Base-by-base conservation (phyloP, 2,113 vertebrate genomes). In the Pimephales promelas region DNA sequence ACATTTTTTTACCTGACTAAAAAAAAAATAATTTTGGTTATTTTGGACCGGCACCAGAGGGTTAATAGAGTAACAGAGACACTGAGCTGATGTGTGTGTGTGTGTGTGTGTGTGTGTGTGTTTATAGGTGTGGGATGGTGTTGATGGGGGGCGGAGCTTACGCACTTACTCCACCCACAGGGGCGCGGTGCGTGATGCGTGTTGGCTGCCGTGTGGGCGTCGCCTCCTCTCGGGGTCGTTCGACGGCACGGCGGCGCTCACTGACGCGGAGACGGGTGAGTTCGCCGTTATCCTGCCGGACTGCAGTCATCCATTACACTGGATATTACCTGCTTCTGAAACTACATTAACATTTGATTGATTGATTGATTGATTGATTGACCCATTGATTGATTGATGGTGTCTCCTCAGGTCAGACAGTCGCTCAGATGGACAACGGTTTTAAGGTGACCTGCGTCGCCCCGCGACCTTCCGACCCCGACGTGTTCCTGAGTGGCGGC, bases 151-250 rank as follows among this genome's bases (percentile, higher is more conserved):
- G 11, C 90, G 90, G 83, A 97, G 96, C 92, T 91, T 98, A 43
- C 93, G 91, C 90, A 95, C 95, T 3, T 96, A 94, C 87, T 91
- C 87, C 82, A 90, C 92, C 85, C 98, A 99, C 83, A 90, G 88
- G 0, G 93, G 92, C 88, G 97, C 98, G 0, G 96, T 98, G 79
- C 94, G 97, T 71, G 95, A 96, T 4, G 96, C 95, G 52, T 94
- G 9, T 20, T 99, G 98, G 98, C 94, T 95, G 0, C 92, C 93
- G 22, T 98, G 96, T 52, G 98, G 97, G 86, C 94, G 84, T 79
- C 92, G 89, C 57, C 89, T 98, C 87, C 95, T 99, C 88, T 97
- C 95, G 0, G 96, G 97, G 0, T 98, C 97, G 71, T 99, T 99
- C 75, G 97, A 99, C 91, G 96, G 94, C 20, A 90, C 88, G n/a